A percentile compares a stretch with the other conserved stretches of the same genome.
phyloP scores from a whole-genome alignment of 1,140 invertebrate genomes.

The Lamellibrachia luymesi region DNA sequence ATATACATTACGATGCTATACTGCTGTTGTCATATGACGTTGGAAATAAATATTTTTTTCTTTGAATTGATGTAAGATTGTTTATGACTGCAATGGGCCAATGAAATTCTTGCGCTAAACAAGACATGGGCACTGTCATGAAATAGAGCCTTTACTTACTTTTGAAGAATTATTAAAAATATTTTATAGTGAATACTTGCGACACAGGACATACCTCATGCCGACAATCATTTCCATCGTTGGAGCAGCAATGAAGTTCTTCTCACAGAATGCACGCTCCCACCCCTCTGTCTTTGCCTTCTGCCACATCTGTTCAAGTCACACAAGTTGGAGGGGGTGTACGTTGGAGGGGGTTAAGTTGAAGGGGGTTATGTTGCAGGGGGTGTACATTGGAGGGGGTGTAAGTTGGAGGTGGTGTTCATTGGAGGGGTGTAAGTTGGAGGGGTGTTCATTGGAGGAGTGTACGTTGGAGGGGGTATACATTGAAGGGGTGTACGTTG shows the following conservation, averaged over 20 bases:
- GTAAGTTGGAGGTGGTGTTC: no score
- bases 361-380: background rate
- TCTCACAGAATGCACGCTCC: conserved; percentile 74
- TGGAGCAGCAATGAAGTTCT: conserved; percentile 76
- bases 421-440: no score
- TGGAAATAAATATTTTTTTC: no score
- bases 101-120: no score
- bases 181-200: background rate
- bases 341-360: background rate
- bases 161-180: background rate
- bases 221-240: conserved; percentile 82
- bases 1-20: no score
- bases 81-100: no score
- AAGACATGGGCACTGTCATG: background rate
- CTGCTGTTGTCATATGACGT: no score
- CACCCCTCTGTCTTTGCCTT: conserved; percentile 68
- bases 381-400: no score
- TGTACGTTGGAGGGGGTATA: no score
- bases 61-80: no score
- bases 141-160: background rate
- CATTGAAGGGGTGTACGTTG: no score
- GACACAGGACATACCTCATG: conserved; percentile 50
- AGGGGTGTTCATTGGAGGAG: conserved; percentile 19
- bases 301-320: conserved; percentile 61
- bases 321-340: background rate